These are phyloP conservation scores for Heliocidaris erythrogramma DNA, from an alignment of 35 echinoderm and acorn worm genomes.

Conservation along the genomic window DNA sequence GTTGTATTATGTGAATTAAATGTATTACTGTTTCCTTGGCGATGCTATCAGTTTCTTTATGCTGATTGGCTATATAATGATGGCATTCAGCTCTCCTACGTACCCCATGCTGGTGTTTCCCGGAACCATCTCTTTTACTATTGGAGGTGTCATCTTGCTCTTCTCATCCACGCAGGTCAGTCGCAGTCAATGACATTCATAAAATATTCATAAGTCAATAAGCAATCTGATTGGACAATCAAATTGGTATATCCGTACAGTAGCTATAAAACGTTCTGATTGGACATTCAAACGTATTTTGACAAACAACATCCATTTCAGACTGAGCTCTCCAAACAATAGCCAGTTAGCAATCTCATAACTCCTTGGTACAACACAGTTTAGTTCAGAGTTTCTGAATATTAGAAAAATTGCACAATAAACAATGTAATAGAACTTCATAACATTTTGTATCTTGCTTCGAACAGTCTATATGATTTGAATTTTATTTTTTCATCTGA, in stretches of 20 bases:
- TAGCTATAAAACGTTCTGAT: neutral
- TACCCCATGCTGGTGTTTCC: neutral
- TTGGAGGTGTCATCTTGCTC: conserved; percentile 13
- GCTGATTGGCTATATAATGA: conserved; percentile 15
- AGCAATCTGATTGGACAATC: neutral
- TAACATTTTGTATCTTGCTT: neutral
- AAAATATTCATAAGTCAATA: neutral
- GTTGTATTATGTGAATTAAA: no score
- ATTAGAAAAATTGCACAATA: neutral
- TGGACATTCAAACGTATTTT: neutral
- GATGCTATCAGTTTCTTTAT: neutral
- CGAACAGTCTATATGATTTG: neutral
- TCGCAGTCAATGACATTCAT: neutral
- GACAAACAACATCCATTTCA: neutral
- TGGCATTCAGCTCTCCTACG: neutral
- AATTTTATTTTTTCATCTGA: neutral
- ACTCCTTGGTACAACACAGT: neutral
- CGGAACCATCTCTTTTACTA: neutral
- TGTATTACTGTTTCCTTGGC: neutral
- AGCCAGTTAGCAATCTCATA: neutral
- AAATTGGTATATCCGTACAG: neutral
- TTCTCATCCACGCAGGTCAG: neutral
- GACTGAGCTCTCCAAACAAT: no score
- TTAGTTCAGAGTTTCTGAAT: neutral
- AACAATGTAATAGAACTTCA: neutral